Percentiles rank a stretch among this genome's conserved stretches.
These are phyloP conservation scores for Tenualosa ilisha DNA, from an alignment of 2,797 vertebrate genomes.

Conservation along the genomic window DNA sequence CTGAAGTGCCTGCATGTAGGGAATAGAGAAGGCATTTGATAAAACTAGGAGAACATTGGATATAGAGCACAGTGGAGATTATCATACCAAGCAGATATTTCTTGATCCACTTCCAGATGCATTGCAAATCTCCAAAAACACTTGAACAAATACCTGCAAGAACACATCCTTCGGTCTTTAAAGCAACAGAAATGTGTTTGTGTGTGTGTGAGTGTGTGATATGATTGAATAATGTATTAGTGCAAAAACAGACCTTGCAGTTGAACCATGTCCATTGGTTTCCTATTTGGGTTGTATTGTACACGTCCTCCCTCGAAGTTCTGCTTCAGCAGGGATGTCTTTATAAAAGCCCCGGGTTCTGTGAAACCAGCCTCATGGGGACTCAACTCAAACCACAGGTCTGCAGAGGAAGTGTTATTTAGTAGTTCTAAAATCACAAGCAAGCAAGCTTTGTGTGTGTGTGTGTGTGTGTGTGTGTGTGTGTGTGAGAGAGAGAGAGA, in stretches of 20 bases:
- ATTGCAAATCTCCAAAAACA: not conserved
- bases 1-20: no score
- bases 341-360: not conserved
- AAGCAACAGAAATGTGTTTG: not conserved
- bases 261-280: conserved; percentile 7
- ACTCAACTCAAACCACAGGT: not conserved
- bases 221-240: no score
- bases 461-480: no score
- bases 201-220: not conserved
- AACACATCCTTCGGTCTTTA: no score
- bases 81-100: not conserved
- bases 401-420: not conserved
- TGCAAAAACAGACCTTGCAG: not conserved
- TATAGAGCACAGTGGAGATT: no score
- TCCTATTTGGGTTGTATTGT: not conserved
- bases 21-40: no score
- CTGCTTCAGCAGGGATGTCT: conserved; percentile 5
- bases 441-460: no score
- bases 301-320: not conserved
- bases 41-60: no score
- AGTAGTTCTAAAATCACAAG: no score
- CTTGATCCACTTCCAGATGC: not conserved
- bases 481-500: no score
- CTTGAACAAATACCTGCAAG: not conserved
- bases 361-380: not conserved